Evolutionary conservation across 2,113 vertebrate species (phyloP), one percentile per base, ranked within the genome.

Genomic region (Brienomyrus longianalis): DNA sequence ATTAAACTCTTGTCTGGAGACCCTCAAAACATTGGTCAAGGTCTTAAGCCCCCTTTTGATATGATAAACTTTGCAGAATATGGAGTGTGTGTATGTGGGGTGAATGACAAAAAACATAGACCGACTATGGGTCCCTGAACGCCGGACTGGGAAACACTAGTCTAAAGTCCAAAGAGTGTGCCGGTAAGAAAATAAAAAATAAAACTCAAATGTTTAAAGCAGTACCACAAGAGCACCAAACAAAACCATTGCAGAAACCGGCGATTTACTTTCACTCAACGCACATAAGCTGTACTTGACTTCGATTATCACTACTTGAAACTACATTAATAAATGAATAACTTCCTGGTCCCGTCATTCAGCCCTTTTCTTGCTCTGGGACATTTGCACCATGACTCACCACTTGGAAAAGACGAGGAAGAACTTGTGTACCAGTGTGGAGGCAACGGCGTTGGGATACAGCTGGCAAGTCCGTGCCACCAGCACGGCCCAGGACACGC

Each of bases 401-500:
- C 98, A 99, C 92, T 97, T 98, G 15, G 98, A 99, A 95, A 99
- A 99, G 90, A 99, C 95, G 92, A 99, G 93, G 93, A 99, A 99
- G 94, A 99, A 99, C 93, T 99, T 99, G 93, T 99, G 97, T 88
- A 99, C 96, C 1, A 99, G 97, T 9, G 97, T 98, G 74, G 98
- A 97, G 7, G 98, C 98, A 70, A 97, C 96, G 92, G 98, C 98
- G 89, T 98, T 99, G 0, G 98, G 98, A 89, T 98, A 99, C 13
- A 99, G 95, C 54, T 99, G 98, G 93, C 98, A 99, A 50, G 97
- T 98, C 94, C 97, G 96, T 90, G 98, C 98, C 92, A 99, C 98
- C 27, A 99, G 93, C 97, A 99, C 98, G 43, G 98, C 98, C 98
- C 98, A 99, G 21, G 98, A 99, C 91, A 99, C 98, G 66, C 98